Evolutionary conservation across 2,113 vertebrate species (phyloP).

Genomic region (Otocyon megalotis): DNA sequence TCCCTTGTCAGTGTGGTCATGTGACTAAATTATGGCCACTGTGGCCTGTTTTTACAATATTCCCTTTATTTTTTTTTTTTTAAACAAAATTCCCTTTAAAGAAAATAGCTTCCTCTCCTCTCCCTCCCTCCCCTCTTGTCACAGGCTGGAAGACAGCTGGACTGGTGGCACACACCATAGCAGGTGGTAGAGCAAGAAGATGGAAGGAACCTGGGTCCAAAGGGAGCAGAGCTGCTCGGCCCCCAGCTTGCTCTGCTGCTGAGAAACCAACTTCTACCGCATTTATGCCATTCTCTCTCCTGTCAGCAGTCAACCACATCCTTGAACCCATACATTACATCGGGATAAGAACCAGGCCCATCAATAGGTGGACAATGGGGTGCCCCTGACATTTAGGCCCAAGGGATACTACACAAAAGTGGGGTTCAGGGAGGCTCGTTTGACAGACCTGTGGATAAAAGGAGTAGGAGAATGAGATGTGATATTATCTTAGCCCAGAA

Average conservation of each 20-base stretch:
- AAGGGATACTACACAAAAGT: neutral
- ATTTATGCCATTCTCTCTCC: neutral
- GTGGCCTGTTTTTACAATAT: neutral
- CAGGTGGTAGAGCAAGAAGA: fast-evolving
- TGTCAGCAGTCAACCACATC: neutral
- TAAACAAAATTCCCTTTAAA: neutral
- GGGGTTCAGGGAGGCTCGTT: neutral
- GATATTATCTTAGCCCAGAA: neutral
- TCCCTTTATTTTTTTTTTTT: neutral
- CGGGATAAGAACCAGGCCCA: neutral
- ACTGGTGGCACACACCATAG: fast-evolving
- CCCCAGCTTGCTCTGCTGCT: neutral
- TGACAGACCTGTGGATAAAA: neutral
- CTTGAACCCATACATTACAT: neutral
- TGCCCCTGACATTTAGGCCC: neutral
- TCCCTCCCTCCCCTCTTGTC: neutral
- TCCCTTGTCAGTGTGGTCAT: neutral
- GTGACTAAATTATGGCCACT: neutral
- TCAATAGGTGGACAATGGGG: fast-evolving
- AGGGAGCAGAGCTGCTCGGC: fast-evolving
- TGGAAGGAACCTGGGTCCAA: neutral
- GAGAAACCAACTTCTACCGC: neutral
- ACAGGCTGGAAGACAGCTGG: neutral
- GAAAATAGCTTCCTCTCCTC: neutral
- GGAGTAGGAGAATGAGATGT: neutral